Evolutionary conservation across 1,140 invertebrate genomes (phyloP).

Genomic region (Monomorium pharaonis): DNA sequence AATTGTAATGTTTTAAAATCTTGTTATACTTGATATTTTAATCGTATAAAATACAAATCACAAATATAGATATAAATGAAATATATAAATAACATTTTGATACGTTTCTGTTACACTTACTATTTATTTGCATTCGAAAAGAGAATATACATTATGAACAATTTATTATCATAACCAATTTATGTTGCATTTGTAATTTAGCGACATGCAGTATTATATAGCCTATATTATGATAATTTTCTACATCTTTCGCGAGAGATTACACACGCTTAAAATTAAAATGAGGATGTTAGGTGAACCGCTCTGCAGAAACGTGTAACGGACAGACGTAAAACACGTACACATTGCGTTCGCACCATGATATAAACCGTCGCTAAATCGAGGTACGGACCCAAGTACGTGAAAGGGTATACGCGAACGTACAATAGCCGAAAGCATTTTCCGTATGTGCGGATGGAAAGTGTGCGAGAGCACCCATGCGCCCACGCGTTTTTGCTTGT

Average conservation of each 20-base stretch:
- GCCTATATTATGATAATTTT: not conserved
- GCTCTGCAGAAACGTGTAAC: not conserved
- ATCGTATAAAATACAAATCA: not conserved
- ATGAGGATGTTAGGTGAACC: not conserved
- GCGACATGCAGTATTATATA: not conserved
- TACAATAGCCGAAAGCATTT: conserved; percentile 47
- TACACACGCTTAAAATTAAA: conserved; percentile 7
- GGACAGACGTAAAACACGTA: conserved; percentile 17
- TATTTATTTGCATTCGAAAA: not conserved
- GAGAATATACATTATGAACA: not conserved
- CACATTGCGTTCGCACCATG: conserved; percentile 24
- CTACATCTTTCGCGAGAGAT: not conserved
- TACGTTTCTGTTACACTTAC: too few relatives aligned
- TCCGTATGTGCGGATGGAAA: not conserved
- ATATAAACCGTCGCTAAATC: conserved; percentile 40
- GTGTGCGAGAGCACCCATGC: not conserved
- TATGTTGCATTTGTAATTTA: not conserved
- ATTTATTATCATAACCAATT: not conserved
- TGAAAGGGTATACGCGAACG: not conserved
- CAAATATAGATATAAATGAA: not conserved
- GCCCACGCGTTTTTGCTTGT: not conserved
- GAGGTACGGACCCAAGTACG: conserved; percentile 14
- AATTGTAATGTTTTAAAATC: not conserved
- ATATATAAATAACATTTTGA: not conserved
- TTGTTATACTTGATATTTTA: not conserved